These are phyloP conservation scores for Sphaerophoria rueppellii DNA, from an alignment of 2,888 invertebrate species.

Conservation along the genomic window DNA sequence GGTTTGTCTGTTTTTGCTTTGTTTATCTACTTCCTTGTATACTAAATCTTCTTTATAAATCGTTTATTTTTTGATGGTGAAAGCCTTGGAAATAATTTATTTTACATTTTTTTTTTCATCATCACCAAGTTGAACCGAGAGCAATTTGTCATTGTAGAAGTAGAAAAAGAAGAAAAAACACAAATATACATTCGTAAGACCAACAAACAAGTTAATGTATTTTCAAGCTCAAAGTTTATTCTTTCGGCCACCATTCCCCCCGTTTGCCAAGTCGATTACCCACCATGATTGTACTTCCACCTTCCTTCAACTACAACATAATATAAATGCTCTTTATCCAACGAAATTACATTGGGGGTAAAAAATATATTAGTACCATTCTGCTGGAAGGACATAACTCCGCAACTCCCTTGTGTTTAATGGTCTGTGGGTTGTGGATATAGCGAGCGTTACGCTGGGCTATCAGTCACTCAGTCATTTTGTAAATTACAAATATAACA, in stretches of 20 bases:
- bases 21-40: too few relatives aligned
- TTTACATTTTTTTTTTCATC: background rate
- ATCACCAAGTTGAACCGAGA: background rate
- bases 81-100: background rate
- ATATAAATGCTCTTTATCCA: conserved; percentile 49
- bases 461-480: conserved; percentile 59
- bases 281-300: background rate
- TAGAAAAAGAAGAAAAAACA: background rate
- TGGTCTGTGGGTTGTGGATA: background rate
- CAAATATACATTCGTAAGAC: background rate
- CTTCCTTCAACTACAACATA: conserved; percentile 15
- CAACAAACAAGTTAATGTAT: conserved; percentile 31
- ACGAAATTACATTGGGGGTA: conserved; percentile 33
- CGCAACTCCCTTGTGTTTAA: conserved; percentile 36
- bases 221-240: conserved; percentile 46
- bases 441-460: background rate
- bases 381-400: background rate
- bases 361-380: conserved; percentile 5
- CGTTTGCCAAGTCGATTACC: background rate
- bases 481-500: conserved; percentile 47
- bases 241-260: background rate
- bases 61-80: too few relatives aligned
- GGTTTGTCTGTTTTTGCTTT: too few relatives aligned
- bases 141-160: conserved; percentile 1
- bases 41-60: too few relatives aligned